Evolutionary conservation across 2,888 invertebrate genomes (phyloP).

Genomic region (Acrocyrtus sp.): DNA sequence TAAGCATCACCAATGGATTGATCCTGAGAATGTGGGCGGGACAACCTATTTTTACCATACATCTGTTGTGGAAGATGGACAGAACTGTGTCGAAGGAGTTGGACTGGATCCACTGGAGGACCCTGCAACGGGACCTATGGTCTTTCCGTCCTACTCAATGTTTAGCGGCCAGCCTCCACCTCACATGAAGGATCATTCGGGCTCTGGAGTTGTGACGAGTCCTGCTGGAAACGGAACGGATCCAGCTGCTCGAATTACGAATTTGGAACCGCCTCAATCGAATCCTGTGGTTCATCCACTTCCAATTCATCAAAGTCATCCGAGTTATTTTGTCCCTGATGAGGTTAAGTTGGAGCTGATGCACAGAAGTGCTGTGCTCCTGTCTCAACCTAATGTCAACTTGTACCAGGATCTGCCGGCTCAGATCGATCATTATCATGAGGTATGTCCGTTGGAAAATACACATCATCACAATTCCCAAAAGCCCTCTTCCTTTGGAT

Average conservation of each 20-base stretch:
- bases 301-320: constrained; percentile 65
- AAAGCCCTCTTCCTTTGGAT: constrained; percentile 78
- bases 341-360: constrained; percentile 83
- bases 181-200: constrained; percentile 68
- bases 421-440: constrained; percentile 90
- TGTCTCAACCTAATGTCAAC: constrained; percentile 79
- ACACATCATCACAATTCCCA: constrained; percentile 65
- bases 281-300: constrained; percentile 58
- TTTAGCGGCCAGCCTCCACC: constrained; percentile 74
- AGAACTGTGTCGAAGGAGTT: constrained; percentile 34
- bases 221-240: constrained; percentile 56
- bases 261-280: constrained; percentile 50
- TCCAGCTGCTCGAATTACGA: constrained; percentile 25
- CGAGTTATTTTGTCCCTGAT: constrained; percentile 84
- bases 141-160: constrained; percentile 70
- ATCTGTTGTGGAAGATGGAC: constrained; percentile 28
- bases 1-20: constrained; percentile 51
- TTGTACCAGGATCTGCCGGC: constrained; percentile 80
- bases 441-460: constrained; percentile 85
- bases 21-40: constrained; percentile 89
- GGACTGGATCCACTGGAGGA: constrained; percentile 46
- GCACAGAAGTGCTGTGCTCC: constrained; percentile 77
- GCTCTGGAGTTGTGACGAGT: constrained; percentile 67
- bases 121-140: constrained; percentile 49
- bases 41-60: constrained; percentile 83